Percentiles rank a stretch among this genome's conserved stretches.
phyloP scores from a whole-genome alignment of 2,888 invertebrate species.

The Diaperis boleti region DNA sequence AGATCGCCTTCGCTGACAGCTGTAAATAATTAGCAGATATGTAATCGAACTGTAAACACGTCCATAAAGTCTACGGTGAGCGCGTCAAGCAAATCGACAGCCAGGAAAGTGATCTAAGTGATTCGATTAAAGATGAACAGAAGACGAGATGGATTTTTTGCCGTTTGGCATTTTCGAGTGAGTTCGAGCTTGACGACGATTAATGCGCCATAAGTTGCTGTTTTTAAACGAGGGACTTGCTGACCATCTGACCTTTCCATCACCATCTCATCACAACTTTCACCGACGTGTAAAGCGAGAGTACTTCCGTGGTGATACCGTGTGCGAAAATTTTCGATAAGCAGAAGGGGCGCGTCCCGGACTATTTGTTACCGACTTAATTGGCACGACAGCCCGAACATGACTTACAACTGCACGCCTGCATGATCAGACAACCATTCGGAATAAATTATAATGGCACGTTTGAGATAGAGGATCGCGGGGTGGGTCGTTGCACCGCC shows the following conservation, averaged over 20 bases:
- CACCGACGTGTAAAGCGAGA: too few species aligned
- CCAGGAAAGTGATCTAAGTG: background rate
- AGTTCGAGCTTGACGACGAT: too few species aligned
- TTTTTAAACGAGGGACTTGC: too few species aligned
- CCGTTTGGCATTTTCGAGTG: too few species aligned
- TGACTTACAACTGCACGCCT: constrained; percentile 53
- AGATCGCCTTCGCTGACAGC: constrained; percentile 30
- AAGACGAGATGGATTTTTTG: too few species aligned
- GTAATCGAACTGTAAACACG: constrained; percentile 39
- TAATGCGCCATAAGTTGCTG: too few species aligned
- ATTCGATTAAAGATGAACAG: too few species aligned
- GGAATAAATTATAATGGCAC: constrained; percentile 54
- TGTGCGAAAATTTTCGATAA: constrained; percentile 19
- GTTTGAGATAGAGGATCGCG: constrained; percentile 39
- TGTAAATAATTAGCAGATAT: constrained; percentile 40
- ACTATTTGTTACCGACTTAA: constrained; percentile 56
- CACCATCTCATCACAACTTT: too few species aligned
- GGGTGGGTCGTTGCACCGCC: too few species aligned
- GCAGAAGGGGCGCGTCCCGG: constrained; percentile 24
- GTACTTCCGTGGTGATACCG: constrained; percentile 21
- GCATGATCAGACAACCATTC: constrained; percentile 51
- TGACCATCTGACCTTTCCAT: too few species aligned
- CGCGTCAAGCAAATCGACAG: constrained; percentile 33
- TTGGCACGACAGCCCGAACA: constrained; percentile 55
- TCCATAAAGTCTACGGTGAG: constrained; percentile 26